A percentile compares a stretch with the other conserved stretches of the same genome.
phyloP scores from a whole-genome alignment of 1,140 invertebrate genomes.

The Copidosoma floridanum region DNA sequence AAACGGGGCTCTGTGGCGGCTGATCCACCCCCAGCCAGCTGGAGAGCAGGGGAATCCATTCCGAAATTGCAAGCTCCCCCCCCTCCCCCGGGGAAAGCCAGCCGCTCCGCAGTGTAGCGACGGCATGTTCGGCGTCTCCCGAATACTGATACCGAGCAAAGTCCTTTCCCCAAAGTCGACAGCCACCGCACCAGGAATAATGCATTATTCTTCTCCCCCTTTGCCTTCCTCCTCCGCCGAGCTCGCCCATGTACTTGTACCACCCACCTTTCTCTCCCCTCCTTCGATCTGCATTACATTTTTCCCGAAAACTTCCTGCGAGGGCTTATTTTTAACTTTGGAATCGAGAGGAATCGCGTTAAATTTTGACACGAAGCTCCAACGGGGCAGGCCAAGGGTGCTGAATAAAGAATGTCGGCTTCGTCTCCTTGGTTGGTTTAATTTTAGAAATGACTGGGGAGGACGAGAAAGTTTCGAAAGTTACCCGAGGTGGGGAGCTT shows the following conservation, averaged over 20 bases:
- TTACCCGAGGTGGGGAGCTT: background rate
- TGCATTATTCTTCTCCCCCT: constrained; percentile 46
- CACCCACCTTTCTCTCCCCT: background rate
- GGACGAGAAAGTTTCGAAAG: no score
- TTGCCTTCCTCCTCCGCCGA: constrained; percentile 9
- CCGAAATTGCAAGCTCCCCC: constrained; percentile 54
- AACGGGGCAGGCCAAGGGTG: no score
- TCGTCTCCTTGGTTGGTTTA: no score
- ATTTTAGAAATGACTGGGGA: no score
- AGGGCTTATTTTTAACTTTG: no score
- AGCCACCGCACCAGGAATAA: constrained; percentile 47
- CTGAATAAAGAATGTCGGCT: no score
- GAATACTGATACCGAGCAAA: constrained; percentile 55
- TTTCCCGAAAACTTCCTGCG: no score
- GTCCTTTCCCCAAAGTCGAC: constrained; percentile 48
- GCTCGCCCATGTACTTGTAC: constrained; percentile 9
- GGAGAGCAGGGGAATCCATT: constrained; percentile 48
- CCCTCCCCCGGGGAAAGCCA: constrained; percentile 28
- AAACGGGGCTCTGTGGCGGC: constrained; percentile 7
- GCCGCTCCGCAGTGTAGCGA: constrained; percentile 6
- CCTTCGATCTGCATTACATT: background rate
- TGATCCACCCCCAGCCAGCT: no score
- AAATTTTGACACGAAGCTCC: no score
- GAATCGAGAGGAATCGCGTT: no score
- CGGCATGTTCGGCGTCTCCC: constrained; percentile 39